Base-by-base conservation (phyloP, 1,140 invertebrate species). In the Microplitis demolitor region DNA sequence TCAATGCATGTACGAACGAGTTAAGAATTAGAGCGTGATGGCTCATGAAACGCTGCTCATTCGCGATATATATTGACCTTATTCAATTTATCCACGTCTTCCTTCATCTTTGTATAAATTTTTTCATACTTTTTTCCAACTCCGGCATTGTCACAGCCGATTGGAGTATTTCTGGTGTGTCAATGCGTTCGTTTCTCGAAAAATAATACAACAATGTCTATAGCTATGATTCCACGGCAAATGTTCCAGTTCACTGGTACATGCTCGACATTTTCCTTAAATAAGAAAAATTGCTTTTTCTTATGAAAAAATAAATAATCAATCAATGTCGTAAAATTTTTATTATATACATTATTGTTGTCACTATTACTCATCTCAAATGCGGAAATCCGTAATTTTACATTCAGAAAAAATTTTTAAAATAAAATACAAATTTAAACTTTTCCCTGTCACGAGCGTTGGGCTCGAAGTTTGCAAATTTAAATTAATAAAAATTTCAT, bases 1-100 rank as follows among this genome's bases (percentile, higher is more conserved):
- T 39, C 37, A 56, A 73, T 67, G 54, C 61, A 54, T 50, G 39
- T 74, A 50, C 51, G 76, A 24, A 62, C 69, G 56, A 67, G 45
- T 50, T 53, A 63, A 33, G 50, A 75, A 71, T 75, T 71, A 62
- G 58, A 75, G 69, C 73, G 64, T 75, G 69, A 75, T 75, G 76
- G 67, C 71, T 62, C 74, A 66, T 60, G 58, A 69, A n/a, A 16
- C 24, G 13, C 60, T 16, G 35, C 9, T n/a, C 11, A 14, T 11
- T 4, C n/a, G 35, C 14, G 9, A n/a, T 9, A 13, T 4, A 33
- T 66, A 68, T 73, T 63, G 66, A 73, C 54, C 71, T 62, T 73
- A 68, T 73, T 68, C 61, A 72, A 67, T 67, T 53, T 58, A 73
- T 58, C 45, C 53, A 64, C 35, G 62, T 35, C 9, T 51, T 33